Base-by-base conservation (phyloP, 2,113 vertebrate genomes). In the Nothobranchius kuhntae region DNA sequence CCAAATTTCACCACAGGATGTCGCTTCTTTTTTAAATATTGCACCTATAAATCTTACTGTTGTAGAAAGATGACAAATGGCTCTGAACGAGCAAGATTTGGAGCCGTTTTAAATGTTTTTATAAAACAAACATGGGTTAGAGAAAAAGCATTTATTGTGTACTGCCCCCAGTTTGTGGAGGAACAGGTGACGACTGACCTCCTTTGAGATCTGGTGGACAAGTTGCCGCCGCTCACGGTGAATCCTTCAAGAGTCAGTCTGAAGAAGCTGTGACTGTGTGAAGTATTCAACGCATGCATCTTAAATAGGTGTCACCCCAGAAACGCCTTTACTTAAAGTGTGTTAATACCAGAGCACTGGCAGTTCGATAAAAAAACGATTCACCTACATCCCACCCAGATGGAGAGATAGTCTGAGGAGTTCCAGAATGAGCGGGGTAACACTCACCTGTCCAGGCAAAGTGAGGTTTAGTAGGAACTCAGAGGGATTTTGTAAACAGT, bases 381-480 rank as follows among this genome's bases (percentile, higher is more conserved):
- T 53, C 35, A 11, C 30, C 47, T 3, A 58, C 1, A 48, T 61
- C 3, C 47, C 14, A 35, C 46, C 36, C 26, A 64, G 6, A 21
- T 13, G n/a, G 3, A 17, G 3, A 14, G 17, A 57, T 21, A 3
- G 30, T 60, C 53, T 3, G 50, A 24, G 2, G 17, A 9, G 35
- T 52, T 14, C 7, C 71, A 93, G 92, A 93, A 90, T 64, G 85
- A 93, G 60, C 68, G 86, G 78, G 87, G 88, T 81, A 93, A 79
- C 62, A 40, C 4, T 0, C 83, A 93, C 68, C 53, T 92, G 68
- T 82, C 84, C 75, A 89, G 89, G 77, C 93, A 90, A 84, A 92
- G 92, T 78, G 93, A 92, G 80, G 89, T 90, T 48, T 93, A 95
- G 82, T 93, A 95, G 3, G 91, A 95, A 77, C 77, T 95, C 72